Conservation (phyloP, 2,113 vertebrate genomes). For the Motacilla alba region DNA sequence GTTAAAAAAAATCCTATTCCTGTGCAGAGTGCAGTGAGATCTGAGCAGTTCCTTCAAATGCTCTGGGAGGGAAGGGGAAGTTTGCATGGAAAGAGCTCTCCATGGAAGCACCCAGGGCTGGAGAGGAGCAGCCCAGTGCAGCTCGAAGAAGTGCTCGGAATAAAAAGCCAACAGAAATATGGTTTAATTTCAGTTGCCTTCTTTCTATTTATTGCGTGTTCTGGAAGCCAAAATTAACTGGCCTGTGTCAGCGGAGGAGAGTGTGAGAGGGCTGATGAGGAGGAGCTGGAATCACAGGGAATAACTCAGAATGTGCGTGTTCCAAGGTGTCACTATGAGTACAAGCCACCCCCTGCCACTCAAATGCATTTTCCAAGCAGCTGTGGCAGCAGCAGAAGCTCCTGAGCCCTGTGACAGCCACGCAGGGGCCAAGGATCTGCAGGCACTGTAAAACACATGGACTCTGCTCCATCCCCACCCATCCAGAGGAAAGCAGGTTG, state of each 20-base stretch:
- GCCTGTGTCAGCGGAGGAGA: not conserved
- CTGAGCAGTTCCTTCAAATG: not conserved
- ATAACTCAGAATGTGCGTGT: not conserved
- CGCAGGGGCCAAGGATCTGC: not conserved
- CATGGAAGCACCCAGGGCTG: not conserved
- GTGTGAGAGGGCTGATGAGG: not conserved
- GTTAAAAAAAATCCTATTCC: not conserved
- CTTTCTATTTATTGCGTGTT: not conserved
- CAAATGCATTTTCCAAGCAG: not conserved
- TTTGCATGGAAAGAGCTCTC: not conserved
- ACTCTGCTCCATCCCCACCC: not conserved
- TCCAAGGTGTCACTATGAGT: not conserved
- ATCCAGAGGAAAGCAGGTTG: not conserved
- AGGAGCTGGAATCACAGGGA: not conserved
- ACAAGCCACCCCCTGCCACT: not conserved
- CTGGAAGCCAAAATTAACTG: not conserved
- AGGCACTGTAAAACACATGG: accelerated
- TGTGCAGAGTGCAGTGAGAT: not conserved
- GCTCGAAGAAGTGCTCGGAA: not conserved
- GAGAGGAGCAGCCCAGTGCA: not conserved
- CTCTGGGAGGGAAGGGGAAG: not conserved
- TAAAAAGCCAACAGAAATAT: not conserved
- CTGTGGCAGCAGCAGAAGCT: not conserved
- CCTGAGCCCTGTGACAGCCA: too few species aligned
- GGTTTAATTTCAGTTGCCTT: not conserved